Evolutionary conservation across 1,140 invertebrate genomes (phyloP), one percentile per base, ranked within the genome.

Genomic region (Mycetomoellerius zeteki): DNA sequence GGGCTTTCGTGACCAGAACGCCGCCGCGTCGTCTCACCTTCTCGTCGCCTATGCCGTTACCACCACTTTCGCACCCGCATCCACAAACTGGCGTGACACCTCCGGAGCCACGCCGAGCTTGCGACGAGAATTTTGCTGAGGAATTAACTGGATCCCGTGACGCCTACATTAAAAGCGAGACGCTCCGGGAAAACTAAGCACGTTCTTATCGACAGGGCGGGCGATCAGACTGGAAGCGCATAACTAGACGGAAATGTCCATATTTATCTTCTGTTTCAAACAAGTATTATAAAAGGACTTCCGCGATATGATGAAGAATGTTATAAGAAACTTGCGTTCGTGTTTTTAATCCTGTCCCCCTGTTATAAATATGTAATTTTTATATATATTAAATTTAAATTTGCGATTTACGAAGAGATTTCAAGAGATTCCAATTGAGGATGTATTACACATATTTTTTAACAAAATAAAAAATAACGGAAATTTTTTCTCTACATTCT

Each of bases 1-100:
- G 80, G 62, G 67, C 60, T 87, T 87, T 85, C 86, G 86, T 85
- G 86, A 87, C 86, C 86, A 85, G 80, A 85, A 75, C 86, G 80
- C 50, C 80, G 47, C 54, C 62, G 30, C 37, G 37, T 43, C 47
- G 12, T 14, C 78, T 87, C 78, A 37, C 85, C 10, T 62, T 58
- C 50, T 67, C 50, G n/a, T 82, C 72, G 43, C 80, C 52, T 60
- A 21, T 33, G 58, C 56, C 50, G 47, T 43, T 80, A 52, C 54
- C 76, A n/a, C 37, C 56, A 30, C 27, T 30, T 27, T 14, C 33
- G 7, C 14, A 14, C 64, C 54, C 76, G n/a, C 50, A 27, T 50
- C 58, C 75, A 33, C 84, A 67, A 69, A 54, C 69, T 16, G 56
- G 58, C 16, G 67, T 84, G 81, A 87, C 86, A 86, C 85, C 65